phyloP scores from a whole-genome alignment of 2,797 vertebrate genomes.

The Triplophysa yarkandensis region DNA sequence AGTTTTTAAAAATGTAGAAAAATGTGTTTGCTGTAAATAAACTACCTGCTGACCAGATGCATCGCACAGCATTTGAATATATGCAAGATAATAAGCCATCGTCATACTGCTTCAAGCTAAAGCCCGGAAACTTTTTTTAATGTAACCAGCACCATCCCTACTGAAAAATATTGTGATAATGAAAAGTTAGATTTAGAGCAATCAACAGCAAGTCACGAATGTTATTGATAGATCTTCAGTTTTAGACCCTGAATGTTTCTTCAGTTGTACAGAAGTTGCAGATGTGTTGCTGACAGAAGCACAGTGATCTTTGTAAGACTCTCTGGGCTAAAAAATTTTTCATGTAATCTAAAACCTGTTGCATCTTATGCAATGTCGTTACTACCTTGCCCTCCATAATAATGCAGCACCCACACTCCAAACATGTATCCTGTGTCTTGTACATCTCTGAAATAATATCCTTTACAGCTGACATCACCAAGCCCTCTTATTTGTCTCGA shows the following conservation, averaged over 20 bases:
- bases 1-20: not conserved
- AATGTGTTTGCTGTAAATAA: not conserved
- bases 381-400: not conserved
- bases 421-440: not conserved
- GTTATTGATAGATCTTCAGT: not conserved
- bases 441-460: not conserved
- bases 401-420: not conserved
- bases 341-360: slow-evolving; percentile 22
- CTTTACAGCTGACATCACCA: not conserved
- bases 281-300: slow-evolving; percentile 44
- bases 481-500: not conserved
- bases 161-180: not conserved
- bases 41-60: not conserved
- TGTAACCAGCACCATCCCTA: too few relatives aligned
- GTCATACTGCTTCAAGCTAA: not conserved
- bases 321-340: not conserved
- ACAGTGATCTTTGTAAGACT: slow-evolving; percentile 51
- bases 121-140: not conserved
- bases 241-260: not conserved
- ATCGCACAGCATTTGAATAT: not conserved
- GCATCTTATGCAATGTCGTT: slow-evolving; percentile 15
- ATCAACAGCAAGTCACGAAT: not conserved
- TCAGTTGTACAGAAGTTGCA: not conserved
- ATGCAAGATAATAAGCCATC: not conserved
- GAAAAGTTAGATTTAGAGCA: too few relatives aligned